Base-by-base conservation (phyloP, 2,113 vertebrate species). In the Chaenocephalus aceratus region DNA sequence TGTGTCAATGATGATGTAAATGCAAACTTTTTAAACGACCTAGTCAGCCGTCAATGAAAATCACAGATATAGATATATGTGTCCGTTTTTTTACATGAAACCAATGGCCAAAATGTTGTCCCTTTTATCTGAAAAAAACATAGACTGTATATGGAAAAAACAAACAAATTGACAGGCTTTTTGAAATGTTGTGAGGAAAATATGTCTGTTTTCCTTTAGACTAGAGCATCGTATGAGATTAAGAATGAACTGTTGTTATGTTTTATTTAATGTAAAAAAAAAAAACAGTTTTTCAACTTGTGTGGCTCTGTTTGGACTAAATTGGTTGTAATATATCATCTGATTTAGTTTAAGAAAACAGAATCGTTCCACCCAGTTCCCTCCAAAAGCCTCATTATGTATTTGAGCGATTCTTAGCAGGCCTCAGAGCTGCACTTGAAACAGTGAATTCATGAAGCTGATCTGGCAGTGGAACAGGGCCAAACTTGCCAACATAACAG, bases 401-500 rank as follows among this genome's bases (percentile, higher is more conserved):
- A 61, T 87, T 68, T 77, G 61, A 61, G 63, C 7, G 0, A 16
- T 69, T 83, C 77, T 86, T 80, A 61, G 68, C 21, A 14, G 34
- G n/a, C 41, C 62, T 81, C 68, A 57, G 69, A 77, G 75, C 72
- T 69, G 21, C 77, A 54, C 75, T 88, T 80, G 62, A 87, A 85
- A 77, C 26, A 3, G 3, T 57, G 60, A 68, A 60, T 57, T 77
- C 54, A 63, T 53, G 54, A 2, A 80, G 61, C 75, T 59, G 69
- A 80, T 86, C 63, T 79, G 80, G 82, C 82, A 75, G 70, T 2
- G 5, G 46, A 77, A 75, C 70, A 3, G 49, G 66, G 72, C 71
- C 54, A 48, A 77, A 82, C 64, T 66, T 61, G 88, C 86, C 82
- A 89, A 77, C 75, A 23, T 66, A 71, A 74, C 85, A 85, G 66